Evolutionary conservation across 2,888 invertebrate species (phyloP).

Genomic region (Andrena minutula): DNA sequence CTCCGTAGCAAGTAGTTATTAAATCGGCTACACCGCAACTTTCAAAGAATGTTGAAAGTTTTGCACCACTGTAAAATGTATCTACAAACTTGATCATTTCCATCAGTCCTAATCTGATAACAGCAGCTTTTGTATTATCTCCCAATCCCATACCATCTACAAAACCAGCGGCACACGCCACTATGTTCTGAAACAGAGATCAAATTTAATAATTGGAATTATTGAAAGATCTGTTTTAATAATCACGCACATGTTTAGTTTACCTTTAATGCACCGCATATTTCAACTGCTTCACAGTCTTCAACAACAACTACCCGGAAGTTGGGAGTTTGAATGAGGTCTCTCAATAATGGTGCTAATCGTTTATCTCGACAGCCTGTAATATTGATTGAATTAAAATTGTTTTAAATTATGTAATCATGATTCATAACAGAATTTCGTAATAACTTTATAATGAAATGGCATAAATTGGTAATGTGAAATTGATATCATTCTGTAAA

Average conservation of each 20-base stretch:
- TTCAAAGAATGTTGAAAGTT: constrained; percentile 88
- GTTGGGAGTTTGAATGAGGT: constrained; percentile 88
- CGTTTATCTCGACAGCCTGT: constrained; percentile 85
- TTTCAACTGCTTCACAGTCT: constrained; percentile 89
- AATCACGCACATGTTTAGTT: constrained; percentile 12
- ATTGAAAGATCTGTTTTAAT: background rate
- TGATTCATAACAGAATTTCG: too few species aligned
- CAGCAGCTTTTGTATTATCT: constrained; percentile 90
- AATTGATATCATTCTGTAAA: too few species aligned
- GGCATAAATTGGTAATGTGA: too few species aligned
- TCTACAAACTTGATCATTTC: constrained; percentile 89
- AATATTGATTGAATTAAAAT: constrained; percentile 15
- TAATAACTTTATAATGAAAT: too few species aligned
- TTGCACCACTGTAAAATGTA: constrained; percentile 86
- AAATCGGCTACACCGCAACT: constrained; percentile 91
- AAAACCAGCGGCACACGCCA: constrained; percentile 90
- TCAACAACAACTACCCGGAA: constrained; percentile 89
- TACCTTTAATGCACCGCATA: constrained; percentile 89
- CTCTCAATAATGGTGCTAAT: constrained; percentile 86
- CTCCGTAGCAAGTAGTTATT: constrained; percentile 90
- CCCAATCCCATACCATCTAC: constrained; percentile 89
- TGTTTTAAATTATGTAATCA: too few species aligned
- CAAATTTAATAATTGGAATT: too few species aligned
- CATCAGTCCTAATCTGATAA: constrained; percentile 89
- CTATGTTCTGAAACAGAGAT: constrained; percentile 86